These are phyloP conservation scores for Thunnus maccoyii DNA, from an alignment of 2,113 vertebrate genomes.

Conservation along the genomic window DNA sequence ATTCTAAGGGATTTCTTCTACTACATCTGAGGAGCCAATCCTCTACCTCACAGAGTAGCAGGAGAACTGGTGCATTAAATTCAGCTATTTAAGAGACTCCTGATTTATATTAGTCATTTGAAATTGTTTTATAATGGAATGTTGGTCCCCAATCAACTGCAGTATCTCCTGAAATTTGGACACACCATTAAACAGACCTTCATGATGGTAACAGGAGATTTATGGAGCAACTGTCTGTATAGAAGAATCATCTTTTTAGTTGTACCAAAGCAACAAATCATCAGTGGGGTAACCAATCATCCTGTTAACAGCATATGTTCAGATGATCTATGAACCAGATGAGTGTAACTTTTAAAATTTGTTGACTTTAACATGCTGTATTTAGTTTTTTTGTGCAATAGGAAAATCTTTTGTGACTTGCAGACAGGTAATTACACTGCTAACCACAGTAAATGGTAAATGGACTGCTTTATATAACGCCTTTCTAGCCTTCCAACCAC, in stretches of 20 bases:
- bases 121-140: not conserved
- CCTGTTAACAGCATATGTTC: too few relatives aligned
- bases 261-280: too few relatives aligned
- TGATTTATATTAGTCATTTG: not conserved
- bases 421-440: too few relatives aligned
- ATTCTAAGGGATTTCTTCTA: conserved; percentile 1
- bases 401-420: too few relatives aligned
- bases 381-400: too few relatives aligned
- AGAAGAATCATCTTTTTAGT: not conserved
- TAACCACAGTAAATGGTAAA: too few relatives aligned
- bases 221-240: not conserved
- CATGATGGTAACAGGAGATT: not conserved
- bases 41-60: not conserved
- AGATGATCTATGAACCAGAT: too few relatives aligned
- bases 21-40: not conserved
- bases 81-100: conserved; percentile 4
- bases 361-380: too few relatives aligned
- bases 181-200: not conserved
- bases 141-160: not conserved
- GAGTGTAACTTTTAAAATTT: too few relatives aligned
- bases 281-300: too few relatives aligned
- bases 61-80: conserved; percentile 15
- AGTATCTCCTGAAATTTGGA: not conserved
- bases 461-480: too few relatives aligned
- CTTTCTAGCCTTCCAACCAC: too few relatives aligned